A percentile compares a stretch with the other conserved stretches of the same genome.
These are phyloP conservation scores for Rhinogobio ventralis DNA, from an alignment of 2,797 vertebrate genomes.

Conservation along the genomic window DNA sequence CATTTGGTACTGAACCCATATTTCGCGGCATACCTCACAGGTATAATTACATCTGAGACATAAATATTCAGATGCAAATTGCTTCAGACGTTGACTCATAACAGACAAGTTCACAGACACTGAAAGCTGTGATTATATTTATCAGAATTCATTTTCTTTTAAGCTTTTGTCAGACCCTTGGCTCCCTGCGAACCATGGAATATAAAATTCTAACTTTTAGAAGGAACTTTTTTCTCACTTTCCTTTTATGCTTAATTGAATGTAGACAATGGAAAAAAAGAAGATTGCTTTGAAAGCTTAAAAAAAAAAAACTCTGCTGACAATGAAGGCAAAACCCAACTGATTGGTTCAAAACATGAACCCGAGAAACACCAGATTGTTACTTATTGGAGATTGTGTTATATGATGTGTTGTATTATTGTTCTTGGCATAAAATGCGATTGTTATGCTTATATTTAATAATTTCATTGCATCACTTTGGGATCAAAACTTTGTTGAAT, in stretches of 20 bases:
- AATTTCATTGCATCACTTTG: background rate
- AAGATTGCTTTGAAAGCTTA: background rate
- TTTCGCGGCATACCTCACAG: slow-evolving; percentile 70
- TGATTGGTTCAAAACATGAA: background rate
- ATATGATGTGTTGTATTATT: background rate
- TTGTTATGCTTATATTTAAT: background rate
- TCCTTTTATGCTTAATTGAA: slow-evolving; percentile 12
- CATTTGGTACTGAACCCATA: slow-evolving; percentile 70
- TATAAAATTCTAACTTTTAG: slow-evolving; percentile 26
- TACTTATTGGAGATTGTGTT: background rate
- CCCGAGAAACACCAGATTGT: slow-evolving; percentile 1
- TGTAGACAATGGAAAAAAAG: background rate
- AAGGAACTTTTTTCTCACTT: slow-evolving; percentile 12
- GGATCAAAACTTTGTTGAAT: background rate
- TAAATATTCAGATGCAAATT: slow-evolving; percentile 73
- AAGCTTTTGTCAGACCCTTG: slow-evolving; percentile 12
- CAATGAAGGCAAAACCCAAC: background rate
- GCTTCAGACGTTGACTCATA: slow-evolving; percentile 75
- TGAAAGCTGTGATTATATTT: slow-evolving; percentile 65
- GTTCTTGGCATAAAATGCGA: background rate
- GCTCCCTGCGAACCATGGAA: slow-evolving; percentile 29
- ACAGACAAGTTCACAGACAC: slow-evolving; percentile 68
- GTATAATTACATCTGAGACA: slow-evolving; percentile 72
- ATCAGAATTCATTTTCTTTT: slow-evolving; percentile 64
- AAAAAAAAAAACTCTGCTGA: background rate